Conservation (phyloP, 2,113 vertebrate species). For the Callipepla californica region DNA sequence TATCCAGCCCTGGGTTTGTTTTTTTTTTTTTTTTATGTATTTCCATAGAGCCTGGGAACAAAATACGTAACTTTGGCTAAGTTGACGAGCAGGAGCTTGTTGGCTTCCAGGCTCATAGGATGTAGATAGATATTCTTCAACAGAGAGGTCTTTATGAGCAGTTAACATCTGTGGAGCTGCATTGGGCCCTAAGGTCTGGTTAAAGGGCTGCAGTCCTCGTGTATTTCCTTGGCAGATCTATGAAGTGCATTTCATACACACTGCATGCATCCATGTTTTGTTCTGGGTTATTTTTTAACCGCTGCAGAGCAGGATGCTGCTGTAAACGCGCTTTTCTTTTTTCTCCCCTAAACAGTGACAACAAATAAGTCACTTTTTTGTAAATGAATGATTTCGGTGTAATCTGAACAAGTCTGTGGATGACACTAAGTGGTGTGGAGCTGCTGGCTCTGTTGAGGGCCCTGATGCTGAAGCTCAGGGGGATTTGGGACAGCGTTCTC, state of each 20-base stretch:
- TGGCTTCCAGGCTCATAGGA: background rate
- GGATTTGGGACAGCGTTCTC: background rate
- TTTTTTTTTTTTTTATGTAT: background rate
- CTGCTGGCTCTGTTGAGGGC: background rate
- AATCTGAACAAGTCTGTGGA: background rate
- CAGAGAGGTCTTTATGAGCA: background rate
- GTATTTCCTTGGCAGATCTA: background rate
- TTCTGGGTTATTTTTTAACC: background rate
- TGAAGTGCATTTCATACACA: background rate
- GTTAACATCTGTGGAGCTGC: background rate
- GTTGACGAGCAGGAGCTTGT: background rate
- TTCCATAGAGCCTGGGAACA: background rate
- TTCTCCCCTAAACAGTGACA: background rate
- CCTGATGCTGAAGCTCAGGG: background rate
- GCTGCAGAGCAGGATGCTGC: background rate
- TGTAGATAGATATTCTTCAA: background rate
- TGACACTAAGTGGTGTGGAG: background rate
- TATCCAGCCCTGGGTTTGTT: background rate
- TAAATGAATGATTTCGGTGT: background rate
- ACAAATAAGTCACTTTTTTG: background rate
- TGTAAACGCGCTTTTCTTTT: background rate
- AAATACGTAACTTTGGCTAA: background rate
- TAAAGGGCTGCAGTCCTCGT: background rate
- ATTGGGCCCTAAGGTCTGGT: background rate
- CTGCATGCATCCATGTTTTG: background rate